A percentile compares a stretch with the other conserved stretches of the same genome.
These are phyloP conservation scores for Tetraneura akinire DNA, from an alignment of 1,140 invertebrate species.

Conservation along the genomic window DNA sequence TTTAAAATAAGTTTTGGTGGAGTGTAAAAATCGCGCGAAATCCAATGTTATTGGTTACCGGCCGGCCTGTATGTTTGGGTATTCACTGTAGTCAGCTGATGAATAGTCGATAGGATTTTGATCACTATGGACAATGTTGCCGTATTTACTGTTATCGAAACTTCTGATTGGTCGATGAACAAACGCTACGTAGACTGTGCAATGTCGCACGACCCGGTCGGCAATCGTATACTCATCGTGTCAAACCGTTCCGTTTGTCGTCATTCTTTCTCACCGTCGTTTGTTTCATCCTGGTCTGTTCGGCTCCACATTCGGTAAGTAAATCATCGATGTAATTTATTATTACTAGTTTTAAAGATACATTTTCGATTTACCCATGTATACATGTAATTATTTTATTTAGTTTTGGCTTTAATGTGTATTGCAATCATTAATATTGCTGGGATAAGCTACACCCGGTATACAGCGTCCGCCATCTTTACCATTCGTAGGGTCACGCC, in stretches of 20 bases:
- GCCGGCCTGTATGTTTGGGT: slow-evolving; percentile 11
- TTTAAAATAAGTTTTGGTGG: slow-evolving; percentile 17
- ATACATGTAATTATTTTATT: background rate
- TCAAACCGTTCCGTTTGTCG: slow-evolving; percentile 5
- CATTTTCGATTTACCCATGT: background rate
- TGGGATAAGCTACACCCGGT: too few species aligned
- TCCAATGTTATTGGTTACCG: background rate
- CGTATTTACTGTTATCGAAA: background rate
- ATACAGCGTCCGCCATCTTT: slow-evolving; percentile 24
- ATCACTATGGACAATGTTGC: background rate
- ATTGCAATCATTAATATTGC: too few species aligned
- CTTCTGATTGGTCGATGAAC: background rate
- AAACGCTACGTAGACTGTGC: background rate
- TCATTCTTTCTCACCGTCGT: slow-evolving; percentile 44
- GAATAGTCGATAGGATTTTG: background rate
- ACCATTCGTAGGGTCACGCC: slow-evolving; percentile 27
- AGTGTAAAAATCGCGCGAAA: background rate
- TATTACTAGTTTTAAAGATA: background rate
- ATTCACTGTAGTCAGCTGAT: slow-evolving; percentile 2
- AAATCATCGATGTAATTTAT: background rate
- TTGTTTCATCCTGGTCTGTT: slow-evolving; percentile 11
- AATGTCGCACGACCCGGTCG: slow-evolving; percentile 35
- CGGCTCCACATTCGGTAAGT: slow-evolving; percentile 41
- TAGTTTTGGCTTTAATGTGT: too few species aligned
- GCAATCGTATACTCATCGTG: background rate